Evolutionary conservation across 2,797 vertebrate species (phyloP), one percentile per base, ranked within the genome.

Genomic region (Limnodromus scolopaceus): DNA sequence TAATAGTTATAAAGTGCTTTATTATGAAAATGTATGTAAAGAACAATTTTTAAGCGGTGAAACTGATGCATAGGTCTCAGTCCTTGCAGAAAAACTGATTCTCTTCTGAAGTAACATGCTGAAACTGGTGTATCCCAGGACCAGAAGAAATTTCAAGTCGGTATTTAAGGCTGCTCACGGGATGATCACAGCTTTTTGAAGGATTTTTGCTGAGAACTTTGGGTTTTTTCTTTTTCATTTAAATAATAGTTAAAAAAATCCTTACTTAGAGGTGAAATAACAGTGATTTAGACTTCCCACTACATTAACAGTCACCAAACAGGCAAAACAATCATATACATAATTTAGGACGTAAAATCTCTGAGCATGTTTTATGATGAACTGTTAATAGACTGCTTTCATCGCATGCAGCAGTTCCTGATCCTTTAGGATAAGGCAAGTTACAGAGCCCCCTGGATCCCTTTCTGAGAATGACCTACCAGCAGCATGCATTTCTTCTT

Each of bases 1-100:
- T 91, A 94, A 86, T 87, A 89, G 88, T 89, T 96, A 79, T 70
- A 85, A 93, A 93, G 81, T 94, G 92, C 53, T 97, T 94, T 91
- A 87, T 91, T 95, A 89, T 91, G 84, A 89, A 96, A 91, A 96
- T 92, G 13, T 45, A 49, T 83, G 71, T 91, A 76, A 95, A 96
- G 72, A 92, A 72, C 38, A n/a, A 57, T 92, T 93, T 93, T 68
- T 76, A 92, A 53, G 54, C 4, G 3, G 41, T 89, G 84, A 75
- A 94, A 87, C 11, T 7, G 61, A 78, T 87, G 72, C 65, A 36
- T 8, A 63, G 34, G 20, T 77, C 39, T 84, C 51, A 36, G 55
- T 69, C 60, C 36, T 82, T 88, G 77, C 66, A 95, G 72, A 68
- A 71, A 68, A 76, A 30, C 45, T 68, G 49, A 68, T 92, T 70